Percentiles rank a stretch among this genome's conserved stretches.
Conservation (phyloP, 2,113 vertebrate species). For the Progne subis region DNA sequence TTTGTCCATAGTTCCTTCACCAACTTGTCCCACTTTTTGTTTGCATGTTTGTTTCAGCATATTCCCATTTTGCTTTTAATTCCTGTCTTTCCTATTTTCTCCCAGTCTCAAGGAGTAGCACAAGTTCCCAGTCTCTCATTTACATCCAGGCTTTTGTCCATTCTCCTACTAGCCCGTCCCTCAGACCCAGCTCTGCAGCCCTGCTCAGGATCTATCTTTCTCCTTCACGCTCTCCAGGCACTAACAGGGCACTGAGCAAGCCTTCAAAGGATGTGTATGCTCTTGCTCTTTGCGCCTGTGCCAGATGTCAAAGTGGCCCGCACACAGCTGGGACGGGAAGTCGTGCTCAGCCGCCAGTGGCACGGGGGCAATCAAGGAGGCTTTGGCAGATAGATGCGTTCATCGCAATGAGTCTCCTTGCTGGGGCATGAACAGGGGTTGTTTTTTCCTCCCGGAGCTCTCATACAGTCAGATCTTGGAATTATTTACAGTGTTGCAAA, state of each 20-base stretch:
- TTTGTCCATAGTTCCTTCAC: not conserved
- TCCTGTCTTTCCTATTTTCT: not conserved
- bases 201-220: rapidly evolving
- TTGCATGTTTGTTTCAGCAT: not conserved
- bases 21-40: not conserved
- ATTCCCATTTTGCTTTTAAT: not conserved
- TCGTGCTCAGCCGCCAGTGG: rapidly evolving
- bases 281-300: not conserved
- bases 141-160: not conserved
- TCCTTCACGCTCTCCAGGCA: not conserved
- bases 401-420: not conserved
- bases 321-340: not conserved
- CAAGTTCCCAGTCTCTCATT: not conserved
- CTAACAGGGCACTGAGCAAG: not conserved
- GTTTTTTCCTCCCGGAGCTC: not conserved
- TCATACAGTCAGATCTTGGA: not conserved
- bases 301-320: not conserved
- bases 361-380: not conserved
- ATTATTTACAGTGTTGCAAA: not conserved
- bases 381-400: not conserved
- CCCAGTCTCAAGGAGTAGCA: not conserved
- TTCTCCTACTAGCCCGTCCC: not conserved
- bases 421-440: not conserved
- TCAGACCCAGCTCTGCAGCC: not conserved
- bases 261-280: not conserved